Percentiles rank a stretch among this genome's conserved stretches.
phyloP scores from a whole-genome alignment of 2,888 invertebrate genomes.

The Venusia cambrica region DNA sequence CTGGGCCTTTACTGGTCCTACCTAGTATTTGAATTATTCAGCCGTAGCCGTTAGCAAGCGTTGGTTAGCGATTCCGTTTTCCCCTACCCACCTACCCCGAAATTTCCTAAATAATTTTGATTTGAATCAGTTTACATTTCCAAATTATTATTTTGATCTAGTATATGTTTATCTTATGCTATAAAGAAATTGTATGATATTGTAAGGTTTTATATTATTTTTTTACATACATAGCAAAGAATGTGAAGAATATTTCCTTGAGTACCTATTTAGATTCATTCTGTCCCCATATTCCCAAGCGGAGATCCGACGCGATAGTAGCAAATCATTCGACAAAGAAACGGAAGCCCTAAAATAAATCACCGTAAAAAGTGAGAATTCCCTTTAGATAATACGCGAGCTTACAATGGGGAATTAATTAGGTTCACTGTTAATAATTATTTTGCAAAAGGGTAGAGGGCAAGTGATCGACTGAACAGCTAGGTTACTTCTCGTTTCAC shows the following conservation, averaged over 20 bases:
- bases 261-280: conserved; percentile 18
- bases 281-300: conserved; percentile 22
- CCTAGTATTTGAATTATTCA: too few species aligned
- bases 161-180: too few species aligned
- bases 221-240: conserved; percentile 1
- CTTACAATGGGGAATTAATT: conserved; percentile 52
- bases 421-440: conserved; percentile 56
- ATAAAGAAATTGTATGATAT: too few species aligned
- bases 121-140: too few species aligned
- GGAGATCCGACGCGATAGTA: conserved; percentile 25
- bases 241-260: conserved; percentile 7
- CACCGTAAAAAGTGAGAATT: conserved; percentile 37
- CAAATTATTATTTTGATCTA: too few species aligned
- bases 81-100: too few species aligned
- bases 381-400: conserved; percentile 41
- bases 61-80: too few species aligned
- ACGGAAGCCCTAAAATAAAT: conserved; percentile 35
- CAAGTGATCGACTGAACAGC: conserved; percentile 24
- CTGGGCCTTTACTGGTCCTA: too few species aligned
- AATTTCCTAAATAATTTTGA: too few species aligned
- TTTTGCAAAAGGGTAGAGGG: conserved; percentile 47
- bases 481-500: conserved; percentile 13
- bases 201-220: too few species aligned
- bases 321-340: conserved; percentile 33
- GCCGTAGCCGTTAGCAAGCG: too few species aligned